These are phyloP conservation scores for Opisthocomus hoazin DNA, from an alignment of 2,113 vertebrate species.

Conservation along the genomic window DNA sequence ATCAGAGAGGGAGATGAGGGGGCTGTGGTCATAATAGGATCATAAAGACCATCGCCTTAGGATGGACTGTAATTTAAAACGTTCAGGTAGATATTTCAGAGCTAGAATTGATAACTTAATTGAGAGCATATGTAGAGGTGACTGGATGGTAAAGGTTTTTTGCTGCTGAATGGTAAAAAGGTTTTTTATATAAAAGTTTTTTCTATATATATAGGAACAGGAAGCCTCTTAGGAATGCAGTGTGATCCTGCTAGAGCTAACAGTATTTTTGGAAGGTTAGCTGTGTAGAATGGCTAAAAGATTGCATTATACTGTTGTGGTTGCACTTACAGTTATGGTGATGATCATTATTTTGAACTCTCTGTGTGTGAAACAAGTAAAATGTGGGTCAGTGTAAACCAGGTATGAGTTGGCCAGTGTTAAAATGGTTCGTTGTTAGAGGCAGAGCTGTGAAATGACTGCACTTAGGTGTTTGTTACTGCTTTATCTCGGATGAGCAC, in stretches of 20 bases:
- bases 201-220: background rate
- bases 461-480: background rate
- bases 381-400: background rate
- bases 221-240: background rate
- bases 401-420: background rate
- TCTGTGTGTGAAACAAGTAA: background rate
- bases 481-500: background rate
- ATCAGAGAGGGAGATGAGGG: background rate
- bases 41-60: accelerated
- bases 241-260: no score
- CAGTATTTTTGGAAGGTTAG: background rate
- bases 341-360: accelerated
- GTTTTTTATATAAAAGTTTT: background rate
- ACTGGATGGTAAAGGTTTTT: background rate
- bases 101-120: background rate
- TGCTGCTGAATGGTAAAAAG: no score
- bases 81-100: background rate
- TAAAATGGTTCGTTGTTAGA: background rate
- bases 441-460: background rate
- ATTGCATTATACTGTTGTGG: accelerated
- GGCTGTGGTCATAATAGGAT: background rate
- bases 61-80: background rate
- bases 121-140: accelerated
- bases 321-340: background rate
- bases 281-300: background rate